phyloP scores from a whole-genome alignment of 2,888 invertebrate genomes.

The Acanthoscelides obtectus region DNA sequence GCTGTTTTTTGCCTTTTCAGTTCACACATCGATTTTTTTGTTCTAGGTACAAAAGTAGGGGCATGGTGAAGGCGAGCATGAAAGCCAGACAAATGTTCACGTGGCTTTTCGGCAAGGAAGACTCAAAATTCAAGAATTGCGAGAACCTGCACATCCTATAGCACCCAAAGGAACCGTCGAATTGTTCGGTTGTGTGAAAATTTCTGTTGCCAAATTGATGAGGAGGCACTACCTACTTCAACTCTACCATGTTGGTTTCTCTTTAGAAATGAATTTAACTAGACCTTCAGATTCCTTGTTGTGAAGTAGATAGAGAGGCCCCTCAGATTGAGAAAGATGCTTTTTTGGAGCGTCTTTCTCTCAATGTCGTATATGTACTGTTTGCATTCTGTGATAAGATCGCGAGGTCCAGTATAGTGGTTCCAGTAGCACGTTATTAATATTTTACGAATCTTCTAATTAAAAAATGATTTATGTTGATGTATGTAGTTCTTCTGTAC shows the following conservation, averaged over 20 bases:
- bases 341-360: neutral
- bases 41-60: conserved; percentile 66
- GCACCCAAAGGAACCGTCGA: conserved; percentile 31
- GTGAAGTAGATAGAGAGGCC: neutral
- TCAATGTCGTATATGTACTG: neutral
- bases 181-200: neutral
- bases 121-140: conserved; percentile 87
- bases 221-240: neutral
- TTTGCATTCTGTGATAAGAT: neutral
- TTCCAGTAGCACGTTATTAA: neutral
- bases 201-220: conserved; percentile 10
- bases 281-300: neutral
- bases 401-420: neutral
- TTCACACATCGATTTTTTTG: too few species aligned
- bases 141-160: conserved; percentile 84
- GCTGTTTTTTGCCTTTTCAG: too few species aligned
- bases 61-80: conserved; percentile 82
- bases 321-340: neutral
- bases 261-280: neutral
- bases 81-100: conserved; percentile 87
- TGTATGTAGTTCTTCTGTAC: too few species aligned
- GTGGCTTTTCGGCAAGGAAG: conserved; percentile 87
- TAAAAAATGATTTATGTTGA: too few species aligned
- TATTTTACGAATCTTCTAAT: too few species aligned
- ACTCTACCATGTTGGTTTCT: neutral